Evolutionary conservation across 2,113 vertebrate genomes (phyloP), one percentile per base, ranked within the genome.

Genomic region (Polypterus bichir): DNA sequence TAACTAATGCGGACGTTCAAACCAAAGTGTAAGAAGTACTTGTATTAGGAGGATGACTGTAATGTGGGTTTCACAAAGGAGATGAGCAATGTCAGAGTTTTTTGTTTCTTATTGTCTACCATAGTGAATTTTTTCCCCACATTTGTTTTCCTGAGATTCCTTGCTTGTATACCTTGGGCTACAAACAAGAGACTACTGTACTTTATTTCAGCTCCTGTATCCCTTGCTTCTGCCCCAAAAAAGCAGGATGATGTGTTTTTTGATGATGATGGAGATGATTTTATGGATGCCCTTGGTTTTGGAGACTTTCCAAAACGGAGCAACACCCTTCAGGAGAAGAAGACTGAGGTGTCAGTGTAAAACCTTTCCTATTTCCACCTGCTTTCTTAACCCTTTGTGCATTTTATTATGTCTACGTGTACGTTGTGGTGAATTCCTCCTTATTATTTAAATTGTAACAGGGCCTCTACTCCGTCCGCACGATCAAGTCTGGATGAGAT

Each of bases 401-500:
- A 27, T 27, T 27, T 27, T 27, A 27, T 27, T 27, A 27, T 27
- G 27, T 27, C 27, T 27, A 27, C 27, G 27, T 27, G 27, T 27
- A 27, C 27, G 27, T 27, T 27, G 27, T 27, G 27, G 27, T 27
- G 27, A 27, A 27, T 27, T 27, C 27, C 27, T 27, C 27, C 27
- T 27, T 27, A 27, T 27, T 27, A 27, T 27, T 27, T 27, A 27
- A 27, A 27, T 27, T 27, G 27, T 27, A 6, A 27, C 69, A 86
- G 84, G 45, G 83, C 83, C 6, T 60, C 69, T 49, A 71, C 79
- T 44, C 81, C 61, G n/a, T 86, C 89, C 60, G 76, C 86, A 46
- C 85, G 83, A 3, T 84, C 84, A 8, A 84, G 80, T 73, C 76
- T 93, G 44, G 87, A 93, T 8, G 91, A 93, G 66, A 87, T 97